phyloP scores from a whole-genome alignment of 2,888 invertebrate species.

The Acanthosepion lycidas region DNA sequence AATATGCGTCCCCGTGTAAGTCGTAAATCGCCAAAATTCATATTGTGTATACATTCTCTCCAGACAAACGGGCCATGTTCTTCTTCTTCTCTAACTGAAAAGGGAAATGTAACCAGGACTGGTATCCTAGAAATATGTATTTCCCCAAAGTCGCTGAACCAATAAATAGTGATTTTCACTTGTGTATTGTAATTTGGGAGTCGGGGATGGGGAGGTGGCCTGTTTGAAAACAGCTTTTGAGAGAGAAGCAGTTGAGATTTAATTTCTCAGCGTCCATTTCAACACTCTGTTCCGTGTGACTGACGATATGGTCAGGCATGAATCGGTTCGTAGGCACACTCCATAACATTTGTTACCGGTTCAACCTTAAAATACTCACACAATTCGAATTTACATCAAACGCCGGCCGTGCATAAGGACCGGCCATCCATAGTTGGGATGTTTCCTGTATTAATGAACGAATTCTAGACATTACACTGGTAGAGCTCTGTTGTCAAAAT shows the following conservation, averaged over 20 bases:
- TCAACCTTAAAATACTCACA: not conserved
- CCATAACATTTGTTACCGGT: slow-evolving; percentile 8
- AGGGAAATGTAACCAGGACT: not conserved
- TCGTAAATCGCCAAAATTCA: not conserved
- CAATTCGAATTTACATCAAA: not conserved
- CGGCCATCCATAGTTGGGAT: not conserved
- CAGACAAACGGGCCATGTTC: not conserved
- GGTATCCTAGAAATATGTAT: not conserved
- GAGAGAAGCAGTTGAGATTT: not conserved
- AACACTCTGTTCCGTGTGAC: not conserved
- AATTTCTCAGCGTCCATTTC: not conserved
- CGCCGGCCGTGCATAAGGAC: not conserved
- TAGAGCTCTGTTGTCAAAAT: not conserved
- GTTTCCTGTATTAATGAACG: not conserved
- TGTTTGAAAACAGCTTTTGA: not conserved
- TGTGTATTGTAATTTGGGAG: not conserved
- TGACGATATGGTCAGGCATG: not conserved
- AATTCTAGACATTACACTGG: not conserved
- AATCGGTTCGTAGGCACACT: not conserved
- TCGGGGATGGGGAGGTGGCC: not conserved
- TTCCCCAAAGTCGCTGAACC: not conserved
- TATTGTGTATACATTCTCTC: not conserved
- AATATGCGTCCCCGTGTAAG: not conserved
- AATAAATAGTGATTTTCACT: not conserved
- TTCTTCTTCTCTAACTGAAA: not conserved